Percentiles rank a stretch among this genome's conserved stretches.
phyloP scores from a whole-genome alignment of 2,888 invertebrate genomes.

The Vanessa cardui region DNA sequence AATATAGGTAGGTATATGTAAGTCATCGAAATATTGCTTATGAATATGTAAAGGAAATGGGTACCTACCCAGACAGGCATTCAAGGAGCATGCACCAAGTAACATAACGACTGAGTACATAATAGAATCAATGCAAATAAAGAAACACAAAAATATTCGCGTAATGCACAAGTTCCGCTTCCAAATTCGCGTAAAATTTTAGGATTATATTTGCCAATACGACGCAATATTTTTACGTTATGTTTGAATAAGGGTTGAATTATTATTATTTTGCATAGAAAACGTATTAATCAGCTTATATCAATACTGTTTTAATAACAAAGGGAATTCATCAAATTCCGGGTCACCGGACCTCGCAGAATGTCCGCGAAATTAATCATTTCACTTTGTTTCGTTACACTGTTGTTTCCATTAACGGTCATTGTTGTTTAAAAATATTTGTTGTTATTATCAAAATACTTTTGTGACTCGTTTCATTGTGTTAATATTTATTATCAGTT shows the following conservation, averaged over 20 bases:
- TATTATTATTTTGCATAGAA: not conserved
- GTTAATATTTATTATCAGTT: not conserved
- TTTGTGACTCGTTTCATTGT: not conserved
- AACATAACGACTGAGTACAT: too few species aligned
- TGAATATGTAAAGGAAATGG: too few species aligned
- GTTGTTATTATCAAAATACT: not conserved
- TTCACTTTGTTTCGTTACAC: not conserved
- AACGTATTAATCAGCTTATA: conserved; percentile 1
- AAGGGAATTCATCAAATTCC: not conserved
- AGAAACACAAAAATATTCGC: too few species aligned
- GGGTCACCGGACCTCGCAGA: not conserved
- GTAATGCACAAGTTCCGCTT: too few species aligned
- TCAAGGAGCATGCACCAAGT: too few species aligned
- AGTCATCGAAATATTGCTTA: too few species aligned
- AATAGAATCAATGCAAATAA: too few species aligned
- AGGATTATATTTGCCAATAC: not conserved
- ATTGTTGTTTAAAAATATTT: not conserved
- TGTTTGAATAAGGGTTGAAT: not conserved
- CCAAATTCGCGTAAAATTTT: not conserved
- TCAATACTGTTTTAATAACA: conserved; percentile 2
- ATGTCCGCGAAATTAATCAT: conserved; percentile 5
- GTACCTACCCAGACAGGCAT: too few species aligned
- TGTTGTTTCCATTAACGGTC: not conserved
- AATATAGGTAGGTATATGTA: too few species aligned
- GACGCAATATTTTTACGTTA: not conserved